phyloP scores from a whole-genome alignment of 2,797 vertebrate species.

The Rhinoraja longicauda region DNA sequence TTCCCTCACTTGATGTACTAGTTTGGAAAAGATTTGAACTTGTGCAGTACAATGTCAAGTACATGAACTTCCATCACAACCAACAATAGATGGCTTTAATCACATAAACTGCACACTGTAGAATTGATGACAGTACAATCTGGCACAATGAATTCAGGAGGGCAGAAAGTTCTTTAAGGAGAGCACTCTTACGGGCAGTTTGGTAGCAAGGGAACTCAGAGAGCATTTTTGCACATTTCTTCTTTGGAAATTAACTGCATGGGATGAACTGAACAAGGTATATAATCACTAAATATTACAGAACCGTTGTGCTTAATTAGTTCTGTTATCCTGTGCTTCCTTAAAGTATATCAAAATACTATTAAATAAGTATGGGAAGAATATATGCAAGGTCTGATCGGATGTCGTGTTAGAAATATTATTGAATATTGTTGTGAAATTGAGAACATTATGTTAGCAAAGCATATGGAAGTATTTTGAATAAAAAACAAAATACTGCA shows the following conservation, averaged over 20 bases:
- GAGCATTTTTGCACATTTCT: not conserved
- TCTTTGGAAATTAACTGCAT: not conserved
- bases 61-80: conserved; percentile 4
- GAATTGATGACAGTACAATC: not conserved
- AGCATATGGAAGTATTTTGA: not conserved
- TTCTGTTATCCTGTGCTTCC: not conserved
- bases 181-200: not conserved
- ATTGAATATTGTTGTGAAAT: not conserved
- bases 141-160: not conserved
- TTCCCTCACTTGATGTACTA: not conserved
- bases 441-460: not conserved
- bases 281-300: not conserved
- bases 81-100: not conserved
- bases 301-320: not conserved
- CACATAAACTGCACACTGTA: not conserved
- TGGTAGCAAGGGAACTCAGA: not conserved
- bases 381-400: not conserved
- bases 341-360: not conserved
- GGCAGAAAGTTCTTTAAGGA: not conserved
- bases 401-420: not conserved
- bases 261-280: not conserved
- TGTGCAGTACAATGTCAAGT: not conserved
- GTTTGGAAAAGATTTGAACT: not conserved
- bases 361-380: not conserved
- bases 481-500: too few relatives aligned